Base-by-base conservation (phyloP, 2,797 vertebrate genomes). In the Aselliscus stoliczkanus region DNA sequence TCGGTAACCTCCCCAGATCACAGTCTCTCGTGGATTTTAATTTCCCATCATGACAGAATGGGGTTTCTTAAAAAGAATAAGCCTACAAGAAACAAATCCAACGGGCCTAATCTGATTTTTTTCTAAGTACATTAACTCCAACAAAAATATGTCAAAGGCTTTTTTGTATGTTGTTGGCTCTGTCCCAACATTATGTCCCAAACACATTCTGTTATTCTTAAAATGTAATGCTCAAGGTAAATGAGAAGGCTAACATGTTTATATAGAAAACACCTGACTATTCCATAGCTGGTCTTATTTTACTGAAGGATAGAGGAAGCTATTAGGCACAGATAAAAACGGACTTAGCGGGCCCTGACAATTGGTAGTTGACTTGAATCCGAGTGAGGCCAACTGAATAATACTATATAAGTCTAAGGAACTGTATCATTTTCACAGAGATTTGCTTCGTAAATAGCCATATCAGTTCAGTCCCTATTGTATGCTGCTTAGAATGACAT, bases 181-280 rank as follows among this genome's bases (percentile, higher is more conserved):
- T 65, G 7, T 73, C 76, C 11, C 27, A 69, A 47, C 1, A 42
- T 87, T 86, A 83, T 75, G 39, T 96, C 77, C 37, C 64, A 54
- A 95, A 58, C 47, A 80, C 39, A 77, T 65, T 82, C 54, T 81
- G 79, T 91, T 94, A 86, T 79, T 87, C 50, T 92, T 89, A 95
- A 76, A 96, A 62, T 88, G 27, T 47, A 72, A 80, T 80, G 80
- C 5, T 92, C 50, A 91, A 72, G 65, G 93, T 52, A 76, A 90
- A 94, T 84, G 29, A 73, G 60, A 91, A 73, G 60, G 72, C 17
- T 76, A 73, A 80, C 58, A 27, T 77, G 39, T 88, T 88, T 81
- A 65, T 50, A 79, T 62, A 76, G 52, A 95, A 67, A 95, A 75
- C 37, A 90, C 42, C 58, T 80, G 75, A 94, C 64, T 76, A 75